These are phyloP conservation scores for Physella acuta DNA, from an alignment of 1,140 invertebrate genomes.

Conservation along the genomic window DNA sequence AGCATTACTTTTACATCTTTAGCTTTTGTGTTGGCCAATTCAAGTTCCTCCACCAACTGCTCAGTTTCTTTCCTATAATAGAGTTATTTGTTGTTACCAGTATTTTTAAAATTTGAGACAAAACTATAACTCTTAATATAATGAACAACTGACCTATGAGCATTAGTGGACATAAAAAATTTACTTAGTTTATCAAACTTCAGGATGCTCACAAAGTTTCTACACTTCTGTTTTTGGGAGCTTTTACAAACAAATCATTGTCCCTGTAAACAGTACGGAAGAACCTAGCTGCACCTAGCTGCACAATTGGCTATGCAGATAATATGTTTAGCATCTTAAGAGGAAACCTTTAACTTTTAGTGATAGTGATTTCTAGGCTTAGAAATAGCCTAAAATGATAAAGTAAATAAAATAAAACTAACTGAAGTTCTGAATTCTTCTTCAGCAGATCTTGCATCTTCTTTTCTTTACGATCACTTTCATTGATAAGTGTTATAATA, in stretches of 20 bases:
- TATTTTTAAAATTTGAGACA: neutral
- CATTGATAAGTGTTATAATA: constrained; percentile 39
- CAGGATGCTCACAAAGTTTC: no score
- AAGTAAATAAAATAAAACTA: neutral
- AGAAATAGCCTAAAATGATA: no score
- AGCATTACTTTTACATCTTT: constrained; percentile 52
- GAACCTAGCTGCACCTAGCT: no score
- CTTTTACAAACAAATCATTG: no score
- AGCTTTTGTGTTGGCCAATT: constrained; percentile 42
- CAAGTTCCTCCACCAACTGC: constrained; percentile 35
- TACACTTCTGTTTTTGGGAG: no score
- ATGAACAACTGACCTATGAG: neutral
- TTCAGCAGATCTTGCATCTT: constrained; percentile 49
- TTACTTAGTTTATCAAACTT: no score
- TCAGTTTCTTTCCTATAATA: constrained; percentile 43
- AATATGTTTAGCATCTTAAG: no score
- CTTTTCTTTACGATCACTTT: constrained; percentile 47
- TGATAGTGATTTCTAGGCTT: no score
- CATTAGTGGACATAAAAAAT: no score
- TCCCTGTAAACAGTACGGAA: no score
- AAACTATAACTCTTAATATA: neutral
- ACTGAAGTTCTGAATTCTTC: neutral
- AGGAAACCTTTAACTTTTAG: no score
- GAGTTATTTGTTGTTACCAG: constrained; percentile 1
- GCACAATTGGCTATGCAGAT: no score